Percentiles rank a stretch among this genome's conserved stretches.
These are phyloP conservation scores for Oscheius sp. DNA, from an alignment of 2,888 invertebrate genomes.

Conservation along the genomic window DNA sequence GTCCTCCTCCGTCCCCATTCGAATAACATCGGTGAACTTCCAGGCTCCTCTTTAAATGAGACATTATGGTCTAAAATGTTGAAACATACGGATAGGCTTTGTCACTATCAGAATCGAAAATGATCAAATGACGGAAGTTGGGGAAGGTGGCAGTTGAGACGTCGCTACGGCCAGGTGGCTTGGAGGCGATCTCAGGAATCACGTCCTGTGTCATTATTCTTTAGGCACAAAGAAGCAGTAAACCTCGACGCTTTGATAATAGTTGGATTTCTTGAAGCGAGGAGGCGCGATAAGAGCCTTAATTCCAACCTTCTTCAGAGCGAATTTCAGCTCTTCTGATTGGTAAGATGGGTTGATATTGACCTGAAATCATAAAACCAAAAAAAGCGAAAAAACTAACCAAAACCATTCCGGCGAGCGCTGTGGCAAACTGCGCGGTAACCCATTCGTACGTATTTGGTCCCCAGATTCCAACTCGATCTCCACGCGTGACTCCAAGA, in stretches of 20 bases:
- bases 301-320: constrained; percentile 77
- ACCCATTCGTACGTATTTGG: constrained; percentile 83
- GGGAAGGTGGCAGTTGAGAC: constrained; percentile 58
- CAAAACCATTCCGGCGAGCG: constrained; percentile 80
- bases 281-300: constrained; percentile 79
- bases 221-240: neutral
- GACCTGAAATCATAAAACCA: constrained; percentile 73
- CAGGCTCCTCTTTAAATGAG: constrained; percentile 73
- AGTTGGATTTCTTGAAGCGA: constrained; percentile 77
- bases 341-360: constrained; percentile 82
- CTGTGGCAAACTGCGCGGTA: constrained; percentile 78
- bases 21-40: constrained; percentile 72
- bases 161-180: constrained; percentile 56
- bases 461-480: constrained; percentile 82
- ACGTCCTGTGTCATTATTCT: constrained; percentile 46
- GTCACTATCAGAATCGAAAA: constrained; percentile 72
- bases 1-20: constrained; percentile 71
- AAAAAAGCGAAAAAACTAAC: constrained; percentile 72
- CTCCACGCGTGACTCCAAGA: constrained; percentile 79
- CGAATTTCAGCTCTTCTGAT: constrained; percentile 79
- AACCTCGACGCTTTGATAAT: constrained; percentile 73
- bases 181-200: constrained; percentile 60
- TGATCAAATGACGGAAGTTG: constrained; percentile 75
- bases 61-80: neutral
- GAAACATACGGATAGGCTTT: constrained; percentile 57